Evolutionary conservation across 92 coral and sea anemone species (phyloP).

Genomic region (Paramuricea clavata): DNA sequence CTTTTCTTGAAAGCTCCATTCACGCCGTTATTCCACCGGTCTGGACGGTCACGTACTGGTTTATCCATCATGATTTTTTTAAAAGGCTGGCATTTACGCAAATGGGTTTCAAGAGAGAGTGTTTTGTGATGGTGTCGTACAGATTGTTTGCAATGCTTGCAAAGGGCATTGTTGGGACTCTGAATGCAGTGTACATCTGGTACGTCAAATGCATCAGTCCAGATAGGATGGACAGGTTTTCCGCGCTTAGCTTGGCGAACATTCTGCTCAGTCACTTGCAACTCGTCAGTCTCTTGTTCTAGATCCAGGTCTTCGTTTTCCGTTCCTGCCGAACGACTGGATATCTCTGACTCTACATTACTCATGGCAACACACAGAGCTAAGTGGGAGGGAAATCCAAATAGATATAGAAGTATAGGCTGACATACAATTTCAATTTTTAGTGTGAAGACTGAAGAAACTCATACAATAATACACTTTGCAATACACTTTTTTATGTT

Average conservation of each 20-base stretch:
- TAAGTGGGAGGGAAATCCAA: slow-evolving; percentile 15
- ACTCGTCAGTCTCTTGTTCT: background rate
- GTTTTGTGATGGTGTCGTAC: slow-evolving; percentile 27
- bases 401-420: too few relatives aligned
- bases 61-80: slow-evolving; percentile 29
- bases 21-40: slow-evolving; percentile 27
- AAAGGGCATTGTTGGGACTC: slow-evolving; percentile 22
- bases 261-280: background rate
- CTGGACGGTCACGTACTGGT: slow-evolving; percentile 32
- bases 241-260: background rate
- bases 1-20: slow-evolving; percentile 4
- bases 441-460: too few relatives aligned
- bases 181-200: background rate
- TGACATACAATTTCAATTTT: too few relatives aligned
- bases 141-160: slow-evolving; percentile 9
- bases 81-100: slow-evolving; percentile 36
- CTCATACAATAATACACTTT: too few relatives aligned
- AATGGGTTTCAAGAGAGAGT: slow-evolving; percentile 21
- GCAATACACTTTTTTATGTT: too few relatives aligned
- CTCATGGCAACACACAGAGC: slow-evolving; percentile 32
- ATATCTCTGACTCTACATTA: background rate
- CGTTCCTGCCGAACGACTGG: background rate
- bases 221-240: slow-evolving; percentile 16
- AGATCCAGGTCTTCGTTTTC: background rate
- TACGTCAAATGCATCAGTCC: slow-evolving; percentile 12